Evolutionary conservation across 2,888 invertebrate genomes (phyloP), one percentile per base, ranked within the genome.

Genomic region (Andrena camellia): DNA sequence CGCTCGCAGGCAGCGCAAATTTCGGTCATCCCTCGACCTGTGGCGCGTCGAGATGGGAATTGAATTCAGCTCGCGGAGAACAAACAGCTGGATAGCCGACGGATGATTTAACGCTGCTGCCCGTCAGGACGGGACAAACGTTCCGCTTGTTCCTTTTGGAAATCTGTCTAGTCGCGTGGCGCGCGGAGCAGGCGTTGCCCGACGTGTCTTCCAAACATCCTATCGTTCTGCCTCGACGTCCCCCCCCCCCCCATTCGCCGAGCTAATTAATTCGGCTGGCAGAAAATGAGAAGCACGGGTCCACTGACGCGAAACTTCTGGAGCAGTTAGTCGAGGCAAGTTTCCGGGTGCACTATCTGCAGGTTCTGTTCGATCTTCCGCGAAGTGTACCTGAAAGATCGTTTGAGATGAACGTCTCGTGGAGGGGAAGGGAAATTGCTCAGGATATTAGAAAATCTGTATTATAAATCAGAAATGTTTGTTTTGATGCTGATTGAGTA

Each of bases 81-180:
- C 91, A 90, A 90, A 90, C 90, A 88, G 83, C 79, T 83, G 86
- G 81, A 84, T 86, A 88, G 81, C 69, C 78, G 78, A 68, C 75
- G 85, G 88, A 90, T 86, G 89, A 89, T 91, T 92, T 91, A 92
- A 93, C 90, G 90, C 84, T 86, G 88, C 90, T 91, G 92, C 91
- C 92, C 91, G 90, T 91, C 91, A 90, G 80, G 86, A 78, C 86
- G 84, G 80, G 87, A 86, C 89, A 81, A 85, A 88, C 89, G 86
- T 86, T 82, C 85, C 72, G 75, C 87, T 87, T 88, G 85, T 88
- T 88, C 85, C 82, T 83, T 85, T 88, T 84, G 83, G 81, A 89
- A 89, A 87, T 83, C 73, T 78, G 84, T 86, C 84, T 88, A 90
- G 87, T 85, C 88, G 87, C 91, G 87, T 89, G 90, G 89, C 89